phyloP scores from a whole-genome alignment of 2,797 vertebrate species.

The Xyrichtys novacula region DNA sequence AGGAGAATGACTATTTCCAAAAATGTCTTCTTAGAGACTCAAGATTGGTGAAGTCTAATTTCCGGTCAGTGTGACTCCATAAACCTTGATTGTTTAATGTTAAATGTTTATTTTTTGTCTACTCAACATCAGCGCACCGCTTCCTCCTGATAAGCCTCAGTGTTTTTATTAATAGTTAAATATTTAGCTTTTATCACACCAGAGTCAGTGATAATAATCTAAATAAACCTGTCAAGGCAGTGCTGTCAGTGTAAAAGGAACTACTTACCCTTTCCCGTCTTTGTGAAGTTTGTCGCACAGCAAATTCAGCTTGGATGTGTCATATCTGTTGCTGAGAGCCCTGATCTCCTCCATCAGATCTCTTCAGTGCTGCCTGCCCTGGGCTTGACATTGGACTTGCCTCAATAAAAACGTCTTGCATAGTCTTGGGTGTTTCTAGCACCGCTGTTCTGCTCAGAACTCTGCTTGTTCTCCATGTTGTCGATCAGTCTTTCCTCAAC shows the following conservation, averaged over 20 bases:
- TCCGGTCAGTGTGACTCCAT: neutral
- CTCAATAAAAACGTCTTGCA: no score
- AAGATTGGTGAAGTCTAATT: no score
- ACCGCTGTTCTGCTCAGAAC: no score
- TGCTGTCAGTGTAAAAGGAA: neutral
- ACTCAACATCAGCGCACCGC: neutral
- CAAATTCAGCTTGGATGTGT: no score
- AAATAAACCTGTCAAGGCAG: neutral
- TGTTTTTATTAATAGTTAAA: constrained; percentile 3
- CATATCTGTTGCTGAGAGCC: no score
- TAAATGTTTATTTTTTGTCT: constrained; percentile 2
- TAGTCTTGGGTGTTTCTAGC: no score
- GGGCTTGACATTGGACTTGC: no score
- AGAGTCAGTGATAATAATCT: neutral
- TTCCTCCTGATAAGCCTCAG: constrained; percentile 47
- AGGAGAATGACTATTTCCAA: neutral
- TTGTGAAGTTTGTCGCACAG: constrained; percentile 33
- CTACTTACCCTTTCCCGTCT: constrained; percentile 31
- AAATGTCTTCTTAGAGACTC: no score
- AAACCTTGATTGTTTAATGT: neutral
- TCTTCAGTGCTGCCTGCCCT: no score
- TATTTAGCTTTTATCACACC: constrained; percentile 29
- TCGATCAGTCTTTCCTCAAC: no score
- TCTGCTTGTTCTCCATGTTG: no score
- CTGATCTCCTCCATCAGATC: no score